These are phyloP conservation scores for Elgaria multicarinata DNA, from an alignment of 2,113 vertebrate species.

Conservation along the genomic window DNA sequence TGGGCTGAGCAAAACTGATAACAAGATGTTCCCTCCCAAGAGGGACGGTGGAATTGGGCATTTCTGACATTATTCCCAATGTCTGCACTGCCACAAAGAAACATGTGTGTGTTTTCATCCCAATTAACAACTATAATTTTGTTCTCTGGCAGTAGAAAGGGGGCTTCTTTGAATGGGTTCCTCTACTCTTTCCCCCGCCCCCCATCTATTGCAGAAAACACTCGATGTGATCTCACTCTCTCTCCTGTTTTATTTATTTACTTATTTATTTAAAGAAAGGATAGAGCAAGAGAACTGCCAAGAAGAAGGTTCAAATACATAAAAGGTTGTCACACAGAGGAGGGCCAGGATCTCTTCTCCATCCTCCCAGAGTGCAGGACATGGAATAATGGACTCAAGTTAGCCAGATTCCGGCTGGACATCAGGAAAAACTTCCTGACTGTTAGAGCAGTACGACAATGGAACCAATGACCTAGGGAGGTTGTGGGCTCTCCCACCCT, in stretches of 20 bases:
- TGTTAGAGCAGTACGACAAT: no score
- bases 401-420: no score
- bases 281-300: neutral
- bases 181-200: neutral
- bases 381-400: no score
- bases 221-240: neutral
- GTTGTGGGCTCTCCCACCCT: no score
- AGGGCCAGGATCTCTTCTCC: no score
- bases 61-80: neutral
- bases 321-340: no score
- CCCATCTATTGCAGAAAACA: neutral
- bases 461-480: no score
- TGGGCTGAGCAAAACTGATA: neutral
- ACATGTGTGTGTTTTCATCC: neutral
- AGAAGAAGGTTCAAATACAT: no score
- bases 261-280: neutral
- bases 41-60: neutral
- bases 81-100: neutral
- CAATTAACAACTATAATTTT: neutral
- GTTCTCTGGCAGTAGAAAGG: no score
- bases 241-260: neutral
- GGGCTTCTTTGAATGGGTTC: neutral
- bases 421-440: no score
- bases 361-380: no score
- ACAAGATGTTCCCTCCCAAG: slow-evolving; percentile 9